Evolutionary conservation across 1,140 invertebrate genomes (phyloP).

Genomic region (Leptonema lineaticorne): DNA sequence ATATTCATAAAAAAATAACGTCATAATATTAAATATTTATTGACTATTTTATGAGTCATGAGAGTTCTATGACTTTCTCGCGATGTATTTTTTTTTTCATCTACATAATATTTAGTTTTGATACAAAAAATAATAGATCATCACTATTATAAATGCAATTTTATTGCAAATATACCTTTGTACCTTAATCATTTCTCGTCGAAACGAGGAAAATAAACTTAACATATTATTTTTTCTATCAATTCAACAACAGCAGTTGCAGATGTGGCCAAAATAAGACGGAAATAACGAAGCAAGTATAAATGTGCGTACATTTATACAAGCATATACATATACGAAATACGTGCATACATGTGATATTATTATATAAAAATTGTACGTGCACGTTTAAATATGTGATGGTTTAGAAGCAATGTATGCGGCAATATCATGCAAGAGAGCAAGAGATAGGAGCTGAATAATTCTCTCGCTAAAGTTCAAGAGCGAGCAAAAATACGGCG

Average conservation of each 20-base stretch:
- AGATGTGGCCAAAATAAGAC: conserved; percentile 25
- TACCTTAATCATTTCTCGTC: background rate
- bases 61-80: too few species aligned
- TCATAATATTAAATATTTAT: too few species aligned
- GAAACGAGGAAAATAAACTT: background rate
- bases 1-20: too few species aligned
- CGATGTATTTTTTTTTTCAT: too few species aligned
- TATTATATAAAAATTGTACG: too few species aligned
- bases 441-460: conserved; percentile 17
- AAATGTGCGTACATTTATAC: too few species aligned
- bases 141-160: conserved; percentile 36
- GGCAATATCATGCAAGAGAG: conserved; percentile 3
- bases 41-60: too few species aligned
- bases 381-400: background rate
- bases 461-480: conserved; percentile 37
- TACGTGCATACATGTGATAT: too few species aligned
- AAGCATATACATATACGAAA: too few species aligned
- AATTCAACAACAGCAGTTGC: conserved; percentile 27
- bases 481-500: conserved; percentile 36
- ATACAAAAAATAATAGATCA: too few species aligned
- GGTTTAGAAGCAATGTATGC: background rate
- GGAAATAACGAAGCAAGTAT: conserved; percentile 25
- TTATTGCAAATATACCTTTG: conserved; percentile 14
- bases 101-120: too few species aligned
- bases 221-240: conserved; percentile 26